These are phyloP conservation scores for Polypedilum vanderplanki DNA, from an alignment of 1,140 invertebrate species.

Conservation along the genomic window DNA sequence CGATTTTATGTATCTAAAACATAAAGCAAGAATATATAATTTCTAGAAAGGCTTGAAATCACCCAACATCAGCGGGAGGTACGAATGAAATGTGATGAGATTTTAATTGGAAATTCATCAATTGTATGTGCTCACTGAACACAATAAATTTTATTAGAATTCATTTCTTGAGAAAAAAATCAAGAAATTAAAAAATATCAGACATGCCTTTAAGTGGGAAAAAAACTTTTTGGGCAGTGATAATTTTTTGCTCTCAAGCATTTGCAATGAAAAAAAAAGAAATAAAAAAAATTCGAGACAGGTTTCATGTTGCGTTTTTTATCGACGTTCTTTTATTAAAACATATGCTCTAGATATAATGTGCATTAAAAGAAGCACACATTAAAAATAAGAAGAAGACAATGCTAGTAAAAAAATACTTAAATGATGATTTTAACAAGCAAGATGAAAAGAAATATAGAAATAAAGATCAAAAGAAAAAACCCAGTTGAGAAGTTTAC, in stretches of 20 bases:
- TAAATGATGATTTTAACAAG: not conserved
- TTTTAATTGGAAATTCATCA: conserved; percentile 14
- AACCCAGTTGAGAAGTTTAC: conserved; percentile 9
- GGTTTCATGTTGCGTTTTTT: conserved; percentile 17
- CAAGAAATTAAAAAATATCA: too few relatives aligned
- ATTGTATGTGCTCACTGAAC: not conserved
- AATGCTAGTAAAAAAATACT: not conserved
- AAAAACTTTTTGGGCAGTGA: too few relatives aligned
- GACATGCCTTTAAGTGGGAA: too few relatives aligned
- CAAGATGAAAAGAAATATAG: not conserved
- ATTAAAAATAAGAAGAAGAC: not conserved
- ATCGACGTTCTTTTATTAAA: not conserved
- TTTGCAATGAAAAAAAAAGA: too few relatives aligned
- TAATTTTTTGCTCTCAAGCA: too few relatives aligned
- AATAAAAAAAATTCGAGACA: not conserved
- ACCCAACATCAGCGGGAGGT: not conserved
- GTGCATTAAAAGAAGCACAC: not conserved
- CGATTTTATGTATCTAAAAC: not conserved
- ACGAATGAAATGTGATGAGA: not conserved
- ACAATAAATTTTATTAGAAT: too few relatives aligned
- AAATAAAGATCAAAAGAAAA: conserved; percentile 4
- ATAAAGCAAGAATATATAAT: not conserved
- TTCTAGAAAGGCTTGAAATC: not conserved
- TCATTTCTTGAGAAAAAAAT: too few relatives aligned
- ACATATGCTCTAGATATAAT: too few relatives aligned